Evolutionary conservation across 1,140 invertebrate species (phyloP).

Genomic region (Orius insidiosus): DNA sequence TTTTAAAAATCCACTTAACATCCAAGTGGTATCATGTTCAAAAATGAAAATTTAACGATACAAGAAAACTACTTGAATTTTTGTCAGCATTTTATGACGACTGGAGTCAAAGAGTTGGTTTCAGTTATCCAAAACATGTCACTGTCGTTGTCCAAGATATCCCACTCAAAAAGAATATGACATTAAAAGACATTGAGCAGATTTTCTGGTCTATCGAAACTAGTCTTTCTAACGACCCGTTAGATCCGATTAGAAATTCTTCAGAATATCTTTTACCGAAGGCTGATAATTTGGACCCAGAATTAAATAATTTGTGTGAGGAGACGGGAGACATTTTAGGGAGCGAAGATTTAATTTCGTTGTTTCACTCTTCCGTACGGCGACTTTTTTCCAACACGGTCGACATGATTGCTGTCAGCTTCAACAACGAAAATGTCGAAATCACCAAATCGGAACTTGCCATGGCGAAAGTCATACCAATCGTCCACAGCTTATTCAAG

Average conservation of each 20-base stretch:
- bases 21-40: constrained; percentile 57
- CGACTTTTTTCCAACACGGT: constrained; percentile 58
- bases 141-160: constrained; percentile 41
- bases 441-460: constrained; percentile 57
- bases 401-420: constrained; percentile 63
- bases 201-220: constrained; percentile 59
- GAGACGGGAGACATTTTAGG: constrained; percentile 66
- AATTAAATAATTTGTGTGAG: constrained; percentile 34
- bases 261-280: constrained; percentile 23
- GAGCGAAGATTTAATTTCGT: constrained; percentile 55
- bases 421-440: constrained; percentile 26
- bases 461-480: constrained; percentile 77
- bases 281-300: constrained; percentile 25
- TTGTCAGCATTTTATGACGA: constrained; percentile 50
- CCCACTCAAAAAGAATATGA: constrained; percentile 55
- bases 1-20: constrained; percentile 69
- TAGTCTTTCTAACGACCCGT: constrained; percentile 35
- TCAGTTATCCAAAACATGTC: constrained; percentile 48
- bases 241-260: constrained; percentile 43
- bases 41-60: constrained; percentile 42
- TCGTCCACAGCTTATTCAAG: constrained; percentile 44
- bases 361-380: constrained; percentile 55
- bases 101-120: constrained; percentile 47
- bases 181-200: constrained; percentile 57
- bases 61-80: constrained; percentile 55